Conservation (phyloP, 2,888 invertebrate genomes). For the Heliconius sara region DNA sequence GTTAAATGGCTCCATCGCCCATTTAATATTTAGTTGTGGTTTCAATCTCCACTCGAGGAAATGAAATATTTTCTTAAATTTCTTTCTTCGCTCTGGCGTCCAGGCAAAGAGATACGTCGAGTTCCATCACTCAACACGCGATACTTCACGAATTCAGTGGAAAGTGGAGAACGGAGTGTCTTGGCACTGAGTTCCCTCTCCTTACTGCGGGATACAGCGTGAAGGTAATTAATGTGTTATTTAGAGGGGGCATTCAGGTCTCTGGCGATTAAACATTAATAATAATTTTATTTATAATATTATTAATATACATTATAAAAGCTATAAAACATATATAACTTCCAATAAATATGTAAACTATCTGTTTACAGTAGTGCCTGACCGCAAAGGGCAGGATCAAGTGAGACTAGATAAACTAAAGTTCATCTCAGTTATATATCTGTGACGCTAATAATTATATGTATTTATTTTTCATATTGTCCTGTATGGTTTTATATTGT, state of each 20-base stretch:
- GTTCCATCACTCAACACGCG: too few relatives aligned
- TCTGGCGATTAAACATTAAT: not conserved
- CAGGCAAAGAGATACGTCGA: too few relatives aligned
- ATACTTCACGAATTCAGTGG: too few relatives aligned
- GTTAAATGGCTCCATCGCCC: too few relatives aligned
- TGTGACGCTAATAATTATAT: conserved; percentile 13
- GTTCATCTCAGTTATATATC: conserved; percentile 17
- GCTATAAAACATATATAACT: conserved; percentile 2
- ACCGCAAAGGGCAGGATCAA: conserved; percentile 46
- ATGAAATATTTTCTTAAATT: too few relatives aligned
- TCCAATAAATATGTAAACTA: conserved; percentile 23
- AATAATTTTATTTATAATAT: conserved; percentile 1
- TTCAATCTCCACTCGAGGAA: too few relatives aligned
- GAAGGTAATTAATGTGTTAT: not conserved
- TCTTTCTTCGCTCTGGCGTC: too few relatives aligned
- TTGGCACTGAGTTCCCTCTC: too few relatives aligned
- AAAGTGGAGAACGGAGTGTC: too few relatives aligned
- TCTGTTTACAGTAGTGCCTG: conserved; percentile 28
- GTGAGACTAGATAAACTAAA: conserved; percentile 37
- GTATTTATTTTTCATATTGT: not conserved
- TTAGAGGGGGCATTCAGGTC: not conserved
- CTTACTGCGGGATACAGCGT: too few relatives aligned
- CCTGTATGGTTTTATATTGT: too few relatives aligned
- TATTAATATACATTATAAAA: conserved; percentile 13
- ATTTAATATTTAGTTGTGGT: too few relatives aligned